phyloP scores from a whole-genome alignment of 2,797 vertebrate species.

The Poecilia gillii region DNA sequence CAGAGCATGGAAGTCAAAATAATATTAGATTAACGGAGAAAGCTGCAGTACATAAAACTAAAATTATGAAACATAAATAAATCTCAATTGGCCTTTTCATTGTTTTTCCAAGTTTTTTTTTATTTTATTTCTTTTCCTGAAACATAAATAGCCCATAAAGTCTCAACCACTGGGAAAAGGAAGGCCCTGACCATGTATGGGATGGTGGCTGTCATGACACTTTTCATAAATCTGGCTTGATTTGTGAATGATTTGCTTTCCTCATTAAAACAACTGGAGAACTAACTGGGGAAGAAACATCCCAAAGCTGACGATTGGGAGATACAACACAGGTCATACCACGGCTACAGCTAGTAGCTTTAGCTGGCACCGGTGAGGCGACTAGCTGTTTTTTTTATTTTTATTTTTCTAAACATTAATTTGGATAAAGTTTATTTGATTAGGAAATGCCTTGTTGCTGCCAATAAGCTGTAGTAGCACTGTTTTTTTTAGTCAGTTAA shows the following conservation, averaged over 20 bases:
- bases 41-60: conserved; percentile 26
- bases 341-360: neutral
- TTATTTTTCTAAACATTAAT: neutral
- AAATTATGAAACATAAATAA: neutral
- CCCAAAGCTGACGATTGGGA: neutral
- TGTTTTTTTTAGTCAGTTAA: neutral
- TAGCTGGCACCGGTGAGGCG: neutral
- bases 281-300: neutral
- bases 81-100: neutral
- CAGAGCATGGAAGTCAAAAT: conserved; percentile 32
- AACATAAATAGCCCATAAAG: neutral
- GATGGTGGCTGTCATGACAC: neutral
- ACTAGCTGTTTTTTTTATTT: neutral
- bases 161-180: neutral
- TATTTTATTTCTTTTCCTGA: neutral
- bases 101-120: neutral
- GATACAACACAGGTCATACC: neutral
- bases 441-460: neutral
- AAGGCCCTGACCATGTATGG: neutral
- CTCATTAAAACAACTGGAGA: neutral
- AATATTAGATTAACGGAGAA: conserved; percentile 19
- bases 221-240: neutral
- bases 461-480: neutral
- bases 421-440: neutral
- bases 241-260: neutral